These are phyloP conservation scores for Drosophila pseudotakahashii DNA, from an alignment of 2,888 invertebrate genomes.

Conservation along the genomic window DNA sequence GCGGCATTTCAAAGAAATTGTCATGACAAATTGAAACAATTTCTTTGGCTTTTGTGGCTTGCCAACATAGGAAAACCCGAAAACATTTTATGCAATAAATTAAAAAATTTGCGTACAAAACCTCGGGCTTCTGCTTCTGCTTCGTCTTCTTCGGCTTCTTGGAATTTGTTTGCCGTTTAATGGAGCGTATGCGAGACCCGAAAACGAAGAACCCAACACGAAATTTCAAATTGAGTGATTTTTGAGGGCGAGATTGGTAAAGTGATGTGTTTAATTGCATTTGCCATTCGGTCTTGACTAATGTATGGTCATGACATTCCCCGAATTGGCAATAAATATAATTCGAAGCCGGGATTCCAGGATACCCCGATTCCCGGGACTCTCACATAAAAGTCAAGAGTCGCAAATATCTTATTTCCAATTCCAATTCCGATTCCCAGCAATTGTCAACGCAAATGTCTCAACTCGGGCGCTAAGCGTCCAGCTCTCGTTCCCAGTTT, in stretches of 20 bases:
- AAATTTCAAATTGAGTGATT: conserved; percentile 69
- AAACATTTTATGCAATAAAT: conserved; percentile 75
- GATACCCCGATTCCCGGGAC: conserved; percentile 1
- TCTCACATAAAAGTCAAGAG: conserved; percentile 11
- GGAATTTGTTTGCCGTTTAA: conserved; percentile 71
- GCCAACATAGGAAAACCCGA: conserved; percentile 50
- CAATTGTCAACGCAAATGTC: conserved; percentile 78
- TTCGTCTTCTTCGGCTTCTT: conserved; percentile 26
- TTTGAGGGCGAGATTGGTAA: conserved; percentile 48
- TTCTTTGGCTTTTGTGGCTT: conserved; percentile 77
- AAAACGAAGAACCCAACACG: conserved; percentile 16
- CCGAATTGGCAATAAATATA: conserved; percentile 27
- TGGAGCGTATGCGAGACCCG: conserved; percentile 64
- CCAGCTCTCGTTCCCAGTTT: conserved; percentile 9
- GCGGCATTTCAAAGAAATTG: conserved; percentile 70
- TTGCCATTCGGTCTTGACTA: conserved; percentile 30
- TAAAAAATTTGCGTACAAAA: conserved; percentile 71
- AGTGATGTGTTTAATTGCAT: conserved; percentile 40
- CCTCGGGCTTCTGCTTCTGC: conserved; percentile 24
- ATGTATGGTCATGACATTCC: conserved; percentile 33
- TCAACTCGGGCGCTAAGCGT: conserved; percentile 58
- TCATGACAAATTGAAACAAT: conserved; percentile 80
- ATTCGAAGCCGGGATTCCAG: neutral
- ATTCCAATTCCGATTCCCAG: conserved; percentile 32
- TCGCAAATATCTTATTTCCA: conserved; percentile 43